Evolutionary conservation across 2,888 invertebrate genomes (phyloP).

Genomic region (Craniophora ligustri): DNA sequence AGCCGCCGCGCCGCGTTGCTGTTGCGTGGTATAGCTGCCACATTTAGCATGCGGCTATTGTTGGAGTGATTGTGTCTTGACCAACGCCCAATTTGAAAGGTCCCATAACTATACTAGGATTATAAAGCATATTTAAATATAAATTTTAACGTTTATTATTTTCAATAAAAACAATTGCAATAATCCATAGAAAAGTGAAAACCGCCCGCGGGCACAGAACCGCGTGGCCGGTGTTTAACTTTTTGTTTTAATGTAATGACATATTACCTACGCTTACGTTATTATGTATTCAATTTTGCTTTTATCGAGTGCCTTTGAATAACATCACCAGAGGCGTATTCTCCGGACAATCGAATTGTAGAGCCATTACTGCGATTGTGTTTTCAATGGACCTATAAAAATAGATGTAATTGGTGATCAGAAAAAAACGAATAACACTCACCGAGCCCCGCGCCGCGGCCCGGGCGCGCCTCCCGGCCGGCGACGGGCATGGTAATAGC

Average conservation of each 20-base stretch:
- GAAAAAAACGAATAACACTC: constrained; percentile 76
- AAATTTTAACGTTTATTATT: neutral
- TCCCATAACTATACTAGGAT: no score
- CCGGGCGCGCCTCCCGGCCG: constrained; percentile 50
- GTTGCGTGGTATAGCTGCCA: neutral
- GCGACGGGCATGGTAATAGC: constrained; percentile 65
- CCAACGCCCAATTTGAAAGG: no score
- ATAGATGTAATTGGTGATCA: constrained; percentile 79
- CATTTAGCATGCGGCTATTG: no score
- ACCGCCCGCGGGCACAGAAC: constrained; percentile 29
- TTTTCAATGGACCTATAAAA: constrained; percentile 79
- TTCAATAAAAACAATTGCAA: constrained; percentile 10
- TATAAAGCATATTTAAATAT: neutral
- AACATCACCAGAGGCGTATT: constrained; percentile 67
- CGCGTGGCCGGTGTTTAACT: constrained; percentile 32
- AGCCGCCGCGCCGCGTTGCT: neutral
- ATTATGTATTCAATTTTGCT: constrained; percentile 63
- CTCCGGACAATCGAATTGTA: constrained; percentile 73
- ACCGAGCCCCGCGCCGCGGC: constrained; percentile 66
- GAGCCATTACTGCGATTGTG: constrained; percentile 75
- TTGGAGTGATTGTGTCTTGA: no score
- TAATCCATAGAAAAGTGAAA: constrained; percentile 37
- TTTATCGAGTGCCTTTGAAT: constrained; percentile 66
- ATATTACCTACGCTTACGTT: constrained; percentile 53
- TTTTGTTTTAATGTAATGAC: constrained; percentile 53